A percentile compares a stretch with the other conserved stretches of the same genome.
Evolutionary conservation across 2,797 vertebrate genomes (phyloP).

Genomic region (Yasuhikotakia modesta): DNA sequence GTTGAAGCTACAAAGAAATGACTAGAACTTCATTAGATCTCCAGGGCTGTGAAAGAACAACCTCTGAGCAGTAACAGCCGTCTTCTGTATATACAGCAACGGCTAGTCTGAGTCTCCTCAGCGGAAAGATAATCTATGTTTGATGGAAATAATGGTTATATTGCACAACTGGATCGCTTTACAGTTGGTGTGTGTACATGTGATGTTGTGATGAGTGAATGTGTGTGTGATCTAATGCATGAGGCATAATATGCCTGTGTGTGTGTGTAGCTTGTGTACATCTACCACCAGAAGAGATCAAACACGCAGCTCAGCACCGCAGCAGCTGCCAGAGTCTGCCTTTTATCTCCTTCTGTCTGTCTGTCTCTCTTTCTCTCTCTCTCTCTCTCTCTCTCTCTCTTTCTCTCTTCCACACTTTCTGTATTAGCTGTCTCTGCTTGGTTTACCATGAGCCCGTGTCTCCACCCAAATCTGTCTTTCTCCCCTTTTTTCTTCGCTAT

Average conservation of each 20-base stretch:
- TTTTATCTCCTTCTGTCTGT: conserved; percentile 34
- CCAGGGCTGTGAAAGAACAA: background rate
- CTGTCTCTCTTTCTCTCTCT: conserved; percentile 15
- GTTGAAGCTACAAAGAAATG: background rate
- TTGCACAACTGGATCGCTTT: background rate
- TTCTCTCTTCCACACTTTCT: conserved; percentile 23
- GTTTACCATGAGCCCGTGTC: conserved; percentile 26
- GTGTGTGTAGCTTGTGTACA: conserved; percentile 39
- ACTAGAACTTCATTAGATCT: background rate
- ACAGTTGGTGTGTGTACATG: background rate
- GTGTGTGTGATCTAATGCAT: conserved; percentile 31
- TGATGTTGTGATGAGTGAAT: conserved; percentile 33
- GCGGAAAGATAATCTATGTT: background rate
- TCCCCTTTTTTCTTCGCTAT: conserved; percentile 36
- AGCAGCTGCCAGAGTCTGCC: conserved; percentile 42
- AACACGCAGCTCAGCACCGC: conserved; percentile 39
- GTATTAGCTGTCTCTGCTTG: background rate
- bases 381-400: conserved; percentile 13
- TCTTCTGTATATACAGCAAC: background rate
- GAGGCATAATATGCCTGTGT: conserved; percentile 31
- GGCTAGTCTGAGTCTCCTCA: background rate
- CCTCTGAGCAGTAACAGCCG: background rate
- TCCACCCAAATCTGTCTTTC: conserved; percentile 39
- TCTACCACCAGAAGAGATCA: conserved; percentile 49
- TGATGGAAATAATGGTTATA: conserved; percentile 5